Percentiles rank a stretch among this genome's conserved stretches.
phyloP scores from a whole-genome alignment of 2,113 vertebrate genomes.

The Ariopsis seemanni region DNA sequence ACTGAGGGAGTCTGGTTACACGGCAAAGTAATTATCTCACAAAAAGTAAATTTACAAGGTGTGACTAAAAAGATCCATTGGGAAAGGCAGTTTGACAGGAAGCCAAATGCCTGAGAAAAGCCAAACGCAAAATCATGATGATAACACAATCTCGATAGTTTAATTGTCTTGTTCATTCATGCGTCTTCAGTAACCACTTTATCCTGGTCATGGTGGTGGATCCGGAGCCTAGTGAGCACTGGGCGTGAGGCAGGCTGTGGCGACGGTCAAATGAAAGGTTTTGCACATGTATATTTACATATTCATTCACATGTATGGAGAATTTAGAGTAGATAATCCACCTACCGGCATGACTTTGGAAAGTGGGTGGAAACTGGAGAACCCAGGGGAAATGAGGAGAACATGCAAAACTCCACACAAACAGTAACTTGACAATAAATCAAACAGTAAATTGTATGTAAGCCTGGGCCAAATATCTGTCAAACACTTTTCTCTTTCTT shows the following conservation, averaged over 20 bases:
- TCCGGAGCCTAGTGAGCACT: background rate
- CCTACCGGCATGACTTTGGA: background rate
- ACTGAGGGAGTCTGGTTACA: conserved; percentile 24
- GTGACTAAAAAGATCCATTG: conserved; percentile 24
- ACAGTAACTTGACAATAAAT: background rate
- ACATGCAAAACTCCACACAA: background rate
- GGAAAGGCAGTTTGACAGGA: conserved; percentile 30
- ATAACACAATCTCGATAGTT: conserved; percentile 9
- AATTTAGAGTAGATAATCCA: background rate
- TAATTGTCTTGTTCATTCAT: conserved; percentile 6
- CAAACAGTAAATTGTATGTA: background rate
- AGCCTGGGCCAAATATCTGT: background rate
- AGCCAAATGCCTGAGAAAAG: conserved; percentile 17
- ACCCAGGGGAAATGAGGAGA: background rate
- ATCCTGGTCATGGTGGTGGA: conserved; percentile 1
- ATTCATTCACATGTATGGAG: background rate
- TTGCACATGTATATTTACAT: background rate
- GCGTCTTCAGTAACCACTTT: conserved; percentile 3
- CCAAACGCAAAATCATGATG: background rate
- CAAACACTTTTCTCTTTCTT: conserved; percentile 38
- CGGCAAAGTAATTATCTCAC: conserved; percentile 18
- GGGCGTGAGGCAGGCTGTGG: background rate
- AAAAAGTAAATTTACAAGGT: conserved; percentile 27
- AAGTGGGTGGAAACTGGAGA: background rate
- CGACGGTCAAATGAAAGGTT: background rate